Evolutionary conservation across 2,888 invertebrate genomes (phyloP), one percentile per base, ranked within the genome.

Genomic region (Hemicrepidius hirtus): DNA sequence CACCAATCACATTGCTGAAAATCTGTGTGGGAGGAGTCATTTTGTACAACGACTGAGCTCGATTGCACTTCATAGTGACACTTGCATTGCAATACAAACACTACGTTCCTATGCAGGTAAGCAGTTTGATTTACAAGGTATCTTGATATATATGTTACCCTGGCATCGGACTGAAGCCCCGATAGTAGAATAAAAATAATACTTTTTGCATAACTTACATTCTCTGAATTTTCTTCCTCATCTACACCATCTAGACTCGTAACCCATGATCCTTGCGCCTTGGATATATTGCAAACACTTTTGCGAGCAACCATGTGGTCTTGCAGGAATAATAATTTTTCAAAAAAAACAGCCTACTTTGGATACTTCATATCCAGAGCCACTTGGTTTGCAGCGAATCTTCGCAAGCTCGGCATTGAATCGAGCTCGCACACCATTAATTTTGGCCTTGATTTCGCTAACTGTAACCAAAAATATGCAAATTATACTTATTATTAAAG

Each of bases 401-500:
- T 53, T 53, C 3, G 53, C 21, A 21, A 53, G 10, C 53, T 53
- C 53, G 28, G 18, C 21, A 53, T 12, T 20, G 24, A 53, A 53
- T 1, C 53, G 53, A 53, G 53, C 53, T 53, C 53, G 21, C 12
- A 21, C 24, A n/a, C n/a, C n/a, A n/a, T n/a, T n/a, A n/a, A n/a
- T n/a, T n/a, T n/a, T n/a, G n/a, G n/a, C n/a, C n/a, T 53, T 53
- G 24, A 53, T 53, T 53, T 53, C 53, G n/a, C 3, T 53, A 12
- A 53, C 53, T 53, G 53, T 24, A 53, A 53, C 3, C 24, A 53
- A 24, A 24, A 9, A 53, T n/a, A 10, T 24, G 5, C 16, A 24
- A 53, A 53, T 20, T 53, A 53, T 28, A 20, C 9, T 24, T 6
- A 24, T n/a, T n/a, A n/a, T n/a, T n/a, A n/a, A n/a, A n/a, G n/a